phyloP scores from a whole-genome alignment of 1,140 invertebrate genomes.

The Drosophila repleta region DNA sequence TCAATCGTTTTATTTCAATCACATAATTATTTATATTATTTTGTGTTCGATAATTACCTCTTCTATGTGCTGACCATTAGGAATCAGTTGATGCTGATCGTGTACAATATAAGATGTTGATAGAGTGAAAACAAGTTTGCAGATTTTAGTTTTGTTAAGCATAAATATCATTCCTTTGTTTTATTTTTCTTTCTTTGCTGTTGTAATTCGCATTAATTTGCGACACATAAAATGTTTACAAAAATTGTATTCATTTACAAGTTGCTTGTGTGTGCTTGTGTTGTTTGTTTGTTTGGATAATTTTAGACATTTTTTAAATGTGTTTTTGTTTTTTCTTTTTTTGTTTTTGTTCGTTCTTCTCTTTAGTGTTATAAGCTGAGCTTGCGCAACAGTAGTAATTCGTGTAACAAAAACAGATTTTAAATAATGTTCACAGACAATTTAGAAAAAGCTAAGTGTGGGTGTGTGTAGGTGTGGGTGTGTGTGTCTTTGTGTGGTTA shows the following conservation, averaged over 20 bases:
- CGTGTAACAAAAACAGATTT: conserved; percentile 31
- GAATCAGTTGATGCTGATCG: too few relatives aligned
- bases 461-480: conserved; percentile 27
- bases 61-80: too few relatives aligned
- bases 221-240: conserved; percentile 66
- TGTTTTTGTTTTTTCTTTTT: conserved; percentile 29
- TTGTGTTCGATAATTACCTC: too few relatives aligned
- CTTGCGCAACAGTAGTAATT: conserved; percentile 26
- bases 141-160: conserved; percentile 68
- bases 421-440: conserved; percentile 33
- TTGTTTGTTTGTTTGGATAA: conserved; percentile 9
- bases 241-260: conserved; percentile 72
- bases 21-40: too few relatives aligned
- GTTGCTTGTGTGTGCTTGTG: conserved; percentile 38
- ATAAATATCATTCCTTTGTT: conserved; percentile 64
- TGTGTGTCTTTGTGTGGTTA: conserved; percentile 20
- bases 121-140: not conserved
- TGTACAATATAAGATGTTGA: too few relatives aligned
- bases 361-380: conserved; percentile 39
- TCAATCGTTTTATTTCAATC: conserved; percentile 2
- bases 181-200: conserved; percentile 35
- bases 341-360: conserved; percentile 45
- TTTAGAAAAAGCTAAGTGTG: conserved; percentile 42
- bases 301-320: conserved; percentile 76
- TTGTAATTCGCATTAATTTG: conserved; percentile 36